These are phyloP conservation scores for Cardiocondyla obscurior DNA, from an alignment of 1,140 invertebrate genomes.

Conservation along the genomic window DNA sequence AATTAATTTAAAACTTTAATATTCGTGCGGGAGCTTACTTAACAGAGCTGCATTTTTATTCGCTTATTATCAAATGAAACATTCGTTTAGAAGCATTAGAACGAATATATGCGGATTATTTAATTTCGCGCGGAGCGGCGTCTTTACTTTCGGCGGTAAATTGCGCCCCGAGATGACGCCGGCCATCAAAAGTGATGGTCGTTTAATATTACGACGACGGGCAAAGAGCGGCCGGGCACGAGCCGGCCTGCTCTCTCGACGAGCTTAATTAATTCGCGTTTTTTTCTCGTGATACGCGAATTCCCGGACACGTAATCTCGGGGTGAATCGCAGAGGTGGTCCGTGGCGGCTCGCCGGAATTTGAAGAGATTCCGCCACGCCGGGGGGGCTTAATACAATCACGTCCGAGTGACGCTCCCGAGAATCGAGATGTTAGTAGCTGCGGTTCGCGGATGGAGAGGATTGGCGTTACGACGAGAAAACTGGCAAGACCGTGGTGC, in stretches of 20 bases:
- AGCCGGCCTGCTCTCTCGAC: background rate
- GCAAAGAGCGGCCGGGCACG: background rate
- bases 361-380: background rate
- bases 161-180: background rate
- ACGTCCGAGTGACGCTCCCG: slow-evolving; percentile 54
- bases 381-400: slow-evolving; percentile 55
- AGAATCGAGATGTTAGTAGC: slow-evolving; percentile 54
- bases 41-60: background rate
- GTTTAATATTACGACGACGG: background rate
- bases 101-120: background rate
- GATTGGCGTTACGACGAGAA: slow-evolving; percentile 57
- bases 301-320: slow-evolving; percentile 12
- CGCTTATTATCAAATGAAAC: background rate
- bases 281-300: slow-evolving; percentile 2
- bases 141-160: background rate
- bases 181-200: background rate
- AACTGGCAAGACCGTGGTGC: slow-evolving; percentile 9
- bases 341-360: background rate
- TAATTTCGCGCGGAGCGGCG: background rate
- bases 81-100: background rate
- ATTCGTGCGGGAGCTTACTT: background rate
- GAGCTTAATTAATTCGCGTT: slow-evolving; percentile 26
- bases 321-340: background rate
- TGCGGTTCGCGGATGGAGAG: background rate
- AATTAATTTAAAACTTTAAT: slow-evolving; percentile 3